Evolutionary conservation across 64 coral and sea anemone genomes (phyloP), one percentile per base, ranked within the genome.

Genomic region (Pachyseris speciosa): DNA sequence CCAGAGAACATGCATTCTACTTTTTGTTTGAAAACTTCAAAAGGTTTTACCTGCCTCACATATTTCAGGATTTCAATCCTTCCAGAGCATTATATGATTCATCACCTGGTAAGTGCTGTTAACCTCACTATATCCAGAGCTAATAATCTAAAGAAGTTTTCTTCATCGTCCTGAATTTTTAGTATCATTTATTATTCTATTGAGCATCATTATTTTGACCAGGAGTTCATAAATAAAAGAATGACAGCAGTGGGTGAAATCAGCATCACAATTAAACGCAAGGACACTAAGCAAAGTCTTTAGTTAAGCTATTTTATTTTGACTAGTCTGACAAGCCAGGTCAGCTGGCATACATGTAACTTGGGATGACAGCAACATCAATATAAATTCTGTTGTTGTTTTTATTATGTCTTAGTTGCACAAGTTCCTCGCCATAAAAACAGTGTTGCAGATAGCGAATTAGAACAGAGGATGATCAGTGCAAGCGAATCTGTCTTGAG

Each of bases 1-100:
- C 30, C 53, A 91, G 89, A 77, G 90, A 98, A 52, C 80, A 49
- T 70, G 93, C 89, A 19, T 98, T 98, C 71, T 59, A 61, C 32
- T 98, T 94, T 44, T 69, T 98, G 43, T 98, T 98, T 83, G 90
- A 98, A 67, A 92, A 67, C 48, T 98, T 98, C 64, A 95, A 95
- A 86, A 95, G 68, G 57, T 98, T 87, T 38, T 98, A 98, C 66
- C 67, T 98, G 67, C 96, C 93, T 11, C 58, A 98, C 24, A 92
- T 98, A 15, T 98, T 98, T 70, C 88, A 86, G 37, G 85, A 92
- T 50, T 98, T 93, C 84, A 98, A 94, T 52, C 96, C 93, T 19
- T 84, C 60, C 29, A 80, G 78, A 78, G 68, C 73, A 69, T 75
- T 98, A 38, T 95, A 98, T 45, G 70, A 94, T 33, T 79, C 85